These are phyloP conservation scores for Cryptophagus acutangulus DNA, from an alignment of 2,888 invertebrate genomes.

Conservation along the genomic window DNA sequence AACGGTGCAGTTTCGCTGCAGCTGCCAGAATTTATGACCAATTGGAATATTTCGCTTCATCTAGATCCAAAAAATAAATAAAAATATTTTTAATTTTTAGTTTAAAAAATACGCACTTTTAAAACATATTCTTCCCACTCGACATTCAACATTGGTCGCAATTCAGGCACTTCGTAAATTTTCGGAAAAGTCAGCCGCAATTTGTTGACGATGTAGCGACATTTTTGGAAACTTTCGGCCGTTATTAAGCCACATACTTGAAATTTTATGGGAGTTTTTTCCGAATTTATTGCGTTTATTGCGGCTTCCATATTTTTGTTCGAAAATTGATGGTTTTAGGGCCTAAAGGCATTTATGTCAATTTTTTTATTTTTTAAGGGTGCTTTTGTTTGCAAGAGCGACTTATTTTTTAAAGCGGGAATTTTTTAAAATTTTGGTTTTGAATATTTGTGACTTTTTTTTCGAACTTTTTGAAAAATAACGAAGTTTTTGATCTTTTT, in stretches of 20 bases:
- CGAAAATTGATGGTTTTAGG: too few relatives aligned
- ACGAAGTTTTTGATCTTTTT: too few relatives aligned
- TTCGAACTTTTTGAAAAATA: too few relatives aligned
- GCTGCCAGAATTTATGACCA: constrained; percentile 43
- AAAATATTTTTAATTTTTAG: constrained; percentile 7
- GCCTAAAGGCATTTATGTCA: too few relatives aligned
- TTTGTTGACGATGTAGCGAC: constrained; percentile 34
- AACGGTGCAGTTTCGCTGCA: constrained; percentile 50
- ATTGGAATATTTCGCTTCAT: constrained; percentile 46
- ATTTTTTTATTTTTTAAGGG: too few relatives aligned
- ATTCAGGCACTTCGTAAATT: constrained; percentile 35
- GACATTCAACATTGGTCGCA: constrained; percentile 41
- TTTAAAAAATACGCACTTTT: constrained; percentile 28
- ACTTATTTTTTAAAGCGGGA: too few relatives aligned
- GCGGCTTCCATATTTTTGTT: too few relatives aligned
- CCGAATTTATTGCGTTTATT: too few relatives aligned
- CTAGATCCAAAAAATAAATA: constrained; percentile 19
- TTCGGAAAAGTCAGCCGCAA: constrained; percentile 36
- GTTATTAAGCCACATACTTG: constrained; percentile 41
- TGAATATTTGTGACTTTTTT: too few relatives aligned
- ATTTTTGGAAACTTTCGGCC: constrained; percentile 41
- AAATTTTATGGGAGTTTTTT: too few relatives aligned
- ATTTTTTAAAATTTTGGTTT: too few relatives aligned
- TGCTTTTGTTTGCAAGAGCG: too few relatives aligned
- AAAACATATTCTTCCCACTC: constrained; percentile 41